Percentiles rank a stretch among this genome's conserved stretches.
These are phyloP conservation scores for Xestia xanthographa DNA, from an alignment of 2,888 invertebrate genomes.

Conservation along the genomic window DNA sequence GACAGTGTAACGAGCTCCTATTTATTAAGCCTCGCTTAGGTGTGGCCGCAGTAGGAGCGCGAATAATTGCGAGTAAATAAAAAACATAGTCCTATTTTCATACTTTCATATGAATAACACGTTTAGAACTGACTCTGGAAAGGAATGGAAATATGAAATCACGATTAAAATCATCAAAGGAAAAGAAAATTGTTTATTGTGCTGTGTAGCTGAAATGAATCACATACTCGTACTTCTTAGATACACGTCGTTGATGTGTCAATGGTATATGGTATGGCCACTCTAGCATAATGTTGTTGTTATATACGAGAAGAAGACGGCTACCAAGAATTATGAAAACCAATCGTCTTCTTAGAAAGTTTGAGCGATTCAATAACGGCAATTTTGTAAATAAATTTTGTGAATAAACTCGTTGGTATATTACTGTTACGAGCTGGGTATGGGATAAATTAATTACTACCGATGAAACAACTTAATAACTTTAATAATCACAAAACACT, in stretches of 20 bases:
- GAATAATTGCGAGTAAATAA: not conserved
- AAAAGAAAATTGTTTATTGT: not conserved
- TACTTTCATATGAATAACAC: not conserved
- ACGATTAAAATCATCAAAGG: not conserved
- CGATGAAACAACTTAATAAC: no score
- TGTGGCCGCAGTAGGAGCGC: conserved; percentile 50
- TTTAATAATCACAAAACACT: no score
- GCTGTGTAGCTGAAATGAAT: not conserved
- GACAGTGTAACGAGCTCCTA: conserved; percentile 74
- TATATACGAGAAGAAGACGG: not conserved
- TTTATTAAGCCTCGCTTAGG: conserved; percentile 69
- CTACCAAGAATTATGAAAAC: conserved; percentile 1
- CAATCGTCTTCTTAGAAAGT: not conserved
- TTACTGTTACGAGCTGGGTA: no score
- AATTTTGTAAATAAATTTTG: not conserved
- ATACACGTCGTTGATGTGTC: not conserved
- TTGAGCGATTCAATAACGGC: not conserved
- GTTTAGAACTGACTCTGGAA: not conserved
- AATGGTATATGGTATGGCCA: not conserved
- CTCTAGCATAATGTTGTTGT: not conserved
- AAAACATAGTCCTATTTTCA: not conserved
- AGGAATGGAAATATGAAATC: not conserved
- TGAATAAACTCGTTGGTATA: no score
- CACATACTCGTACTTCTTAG: not conserved
- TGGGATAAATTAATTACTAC: no score